These are phyloP conservation scores for Psittacula derbiana DNA, from an alignment of 2,797 vertebrate species.

Conservation along the genomic window DNA sequence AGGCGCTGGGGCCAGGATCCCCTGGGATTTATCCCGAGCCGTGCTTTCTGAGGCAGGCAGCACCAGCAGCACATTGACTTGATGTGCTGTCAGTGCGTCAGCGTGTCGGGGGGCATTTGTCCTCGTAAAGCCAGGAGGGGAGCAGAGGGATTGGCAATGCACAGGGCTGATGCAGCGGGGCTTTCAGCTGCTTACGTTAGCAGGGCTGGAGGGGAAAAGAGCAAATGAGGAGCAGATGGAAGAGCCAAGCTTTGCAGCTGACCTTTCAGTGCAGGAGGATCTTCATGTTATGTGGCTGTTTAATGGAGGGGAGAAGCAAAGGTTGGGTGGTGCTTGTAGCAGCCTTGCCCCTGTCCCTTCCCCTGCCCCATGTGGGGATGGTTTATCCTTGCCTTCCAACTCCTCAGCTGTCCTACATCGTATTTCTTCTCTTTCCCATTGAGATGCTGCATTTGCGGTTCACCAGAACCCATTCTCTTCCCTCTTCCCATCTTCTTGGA, in stretches of 20 bases:
- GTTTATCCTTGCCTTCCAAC: neutral
- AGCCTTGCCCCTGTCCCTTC: neutral
- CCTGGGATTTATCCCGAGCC: neutral
- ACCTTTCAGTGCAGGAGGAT: neutral
- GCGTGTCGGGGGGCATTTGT: neutral
- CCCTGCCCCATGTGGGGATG: neutral
- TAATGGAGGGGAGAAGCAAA: neutral
- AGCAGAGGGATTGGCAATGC: neutral
- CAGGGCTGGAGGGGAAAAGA: neutral
- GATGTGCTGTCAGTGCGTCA: neutral
- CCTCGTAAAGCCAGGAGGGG: neutral
- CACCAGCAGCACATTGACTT: neutral
- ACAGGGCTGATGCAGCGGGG: neutral
- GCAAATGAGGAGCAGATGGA: slow-evolving; percentile 59
- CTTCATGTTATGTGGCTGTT: neutral
- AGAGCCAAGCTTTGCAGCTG: neutral
- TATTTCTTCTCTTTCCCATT: neutral
- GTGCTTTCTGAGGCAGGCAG: neutral
- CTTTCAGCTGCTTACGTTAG: neutral
- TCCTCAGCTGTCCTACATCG: neutral
- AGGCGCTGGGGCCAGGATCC: neutral
- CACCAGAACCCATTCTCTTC: neutral
- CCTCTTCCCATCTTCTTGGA: neutral
- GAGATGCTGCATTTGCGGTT: neutral
- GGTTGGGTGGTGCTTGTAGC: neutral